Base-by-base conservation (phyloP, 2,797 vertebrate species). In the Chromobotia macracanthus region DNA sequence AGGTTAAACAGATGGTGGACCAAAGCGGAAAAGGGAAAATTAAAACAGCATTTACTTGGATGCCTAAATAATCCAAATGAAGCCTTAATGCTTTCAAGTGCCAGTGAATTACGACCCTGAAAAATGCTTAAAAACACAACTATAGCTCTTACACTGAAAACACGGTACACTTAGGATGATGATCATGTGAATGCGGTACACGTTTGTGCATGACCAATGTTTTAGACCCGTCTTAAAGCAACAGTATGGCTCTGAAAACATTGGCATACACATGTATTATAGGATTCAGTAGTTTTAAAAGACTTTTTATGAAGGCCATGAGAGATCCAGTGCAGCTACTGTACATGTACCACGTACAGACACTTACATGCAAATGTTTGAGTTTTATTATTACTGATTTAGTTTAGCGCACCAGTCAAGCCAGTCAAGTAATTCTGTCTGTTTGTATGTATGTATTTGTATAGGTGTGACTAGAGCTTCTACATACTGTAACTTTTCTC, bases 391-490 rank as follows among this genome's bases (percentile, higher is more conserved):
- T n/a, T 44, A 69, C 68, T 67, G 23, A 35, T 68, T 79, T 66
- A 65, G 53, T 78, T 77, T 55, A 19, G 67, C 11, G 70, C 75
- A 61, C 63, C 81, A 60, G 79, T 58, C 68, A 68, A 61, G 72
- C 53, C 31, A 71, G 51, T 51, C n/a, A n/a, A n/a, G 15, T 44
- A 46, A 72, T 44, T 77, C 21, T 56, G 81, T 79, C 77, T 84
- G 51, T 84, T 75, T 70, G 72, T 84, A 77, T 68, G 70, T 83
- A 81, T 65, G 60, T 55, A 71, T 72, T 78, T 85, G 70, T 81
- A 83, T 53, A 71, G 71, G 55, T 53, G 66, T 71, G 69, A 44
- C 21, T 81, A 41, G 23, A 81, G 72, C 78, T 74, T 67, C 75
- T 72, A 31, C 48, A 83, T 79, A 83, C 75, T 69, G 51, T 50